Percentiles rank a stretch among this genome's conserved stretches.
Evolutionary conservation across 1,140 invertebrate genomes (phyloP).

Genomic region (Tetramorium simillimum): DNA sequence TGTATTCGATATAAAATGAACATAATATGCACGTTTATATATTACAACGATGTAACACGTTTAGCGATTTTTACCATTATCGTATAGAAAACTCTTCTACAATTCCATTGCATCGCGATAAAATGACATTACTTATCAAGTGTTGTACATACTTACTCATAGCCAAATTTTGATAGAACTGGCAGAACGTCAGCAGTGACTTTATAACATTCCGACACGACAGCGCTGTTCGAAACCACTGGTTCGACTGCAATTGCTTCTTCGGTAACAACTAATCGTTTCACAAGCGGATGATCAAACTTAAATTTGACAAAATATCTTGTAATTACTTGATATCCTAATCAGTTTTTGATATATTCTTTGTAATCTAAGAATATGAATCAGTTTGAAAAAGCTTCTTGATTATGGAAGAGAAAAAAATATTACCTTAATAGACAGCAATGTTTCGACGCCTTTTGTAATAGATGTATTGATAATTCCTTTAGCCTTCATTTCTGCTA

Average conservation of each 20-base stretch:
- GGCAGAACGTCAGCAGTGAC: constrained; percentile 89
- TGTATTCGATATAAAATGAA: constrained; percentile 65
- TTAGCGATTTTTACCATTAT: constrained; percentile 53
- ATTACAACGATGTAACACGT: constrained; percentile 54
- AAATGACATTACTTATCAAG: constrained; percentile 6
- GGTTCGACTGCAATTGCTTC: constrained; percentile 74
- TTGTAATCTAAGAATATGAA: background rate
- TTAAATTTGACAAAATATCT: constrained; percentile 85
- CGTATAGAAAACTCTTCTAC: constrained; percentile 58
- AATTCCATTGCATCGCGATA: constrained; percentile 60
- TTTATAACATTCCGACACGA: constrained; percentile 89
- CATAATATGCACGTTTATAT: constrained; percentile 50
- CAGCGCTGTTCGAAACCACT: constrained; percentile 83
- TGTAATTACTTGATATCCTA: background rate
- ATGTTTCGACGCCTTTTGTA: constrained; percentile 87
- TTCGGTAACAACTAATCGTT: constrained; percentile 74
- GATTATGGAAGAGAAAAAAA: background rate
- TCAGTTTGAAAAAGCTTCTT: background rate
- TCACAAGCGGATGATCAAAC: constrained; percentile 81
- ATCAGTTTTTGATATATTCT: background rate
- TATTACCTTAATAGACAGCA: constrained; percentile 86
- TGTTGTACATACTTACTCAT: constrained; percentile 83
- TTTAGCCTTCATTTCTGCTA: constrained; percentile 87
- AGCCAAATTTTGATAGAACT: constrained; percentile 87
- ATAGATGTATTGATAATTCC: constrained; percentile 86